phyloP scores from a whole-genome alignment of 2,797 vertebrate genomes.

The Sparus aurata region DNA sequence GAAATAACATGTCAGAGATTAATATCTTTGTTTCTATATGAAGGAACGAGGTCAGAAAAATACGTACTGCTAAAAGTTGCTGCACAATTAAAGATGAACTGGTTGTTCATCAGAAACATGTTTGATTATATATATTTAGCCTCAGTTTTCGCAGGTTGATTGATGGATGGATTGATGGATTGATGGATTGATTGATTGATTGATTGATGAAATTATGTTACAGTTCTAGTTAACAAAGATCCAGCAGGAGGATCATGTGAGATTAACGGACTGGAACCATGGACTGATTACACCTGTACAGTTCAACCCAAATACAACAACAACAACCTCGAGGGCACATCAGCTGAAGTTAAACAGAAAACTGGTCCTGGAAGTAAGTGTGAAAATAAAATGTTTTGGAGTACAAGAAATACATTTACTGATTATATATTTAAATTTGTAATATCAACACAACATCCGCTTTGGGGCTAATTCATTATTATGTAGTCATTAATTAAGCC shows the following conservation, averaged over 20 bases:
- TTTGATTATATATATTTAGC: no score
- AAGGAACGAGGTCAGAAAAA: background rate
- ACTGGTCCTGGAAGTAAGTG: background rate
- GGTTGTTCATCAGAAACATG: no score
- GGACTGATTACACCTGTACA: background rate
- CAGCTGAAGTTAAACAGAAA: background rate
- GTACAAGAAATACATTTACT: no score
- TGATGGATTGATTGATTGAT: no score
- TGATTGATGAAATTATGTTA: background rate
- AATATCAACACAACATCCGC: no score
- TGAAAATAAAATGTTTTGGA: background rate
- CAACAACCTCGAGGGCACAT: background rate
- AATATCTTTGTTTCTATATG: background rate
- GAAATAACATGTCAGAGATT: background rate
- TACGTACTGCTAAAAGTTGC: no score
- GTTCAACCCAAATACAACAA: background rate
- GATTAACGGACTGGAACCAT: background rate
- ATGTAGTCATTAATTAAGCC: background rate
- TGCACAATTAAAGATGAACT: no score
- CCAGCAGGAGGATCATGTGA: background rate
- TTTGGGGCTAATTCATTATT: background rate
- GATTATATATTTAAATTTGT: no score
- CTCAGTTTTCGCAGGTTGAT: no score
- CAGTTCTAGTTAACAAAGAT: rapidly evolving
- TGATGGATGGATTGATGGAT: no score